phyloP scores from a whole-genome alignment of 2,888 invertebrate genomes.

The Callinectes sapidus region DNA sequence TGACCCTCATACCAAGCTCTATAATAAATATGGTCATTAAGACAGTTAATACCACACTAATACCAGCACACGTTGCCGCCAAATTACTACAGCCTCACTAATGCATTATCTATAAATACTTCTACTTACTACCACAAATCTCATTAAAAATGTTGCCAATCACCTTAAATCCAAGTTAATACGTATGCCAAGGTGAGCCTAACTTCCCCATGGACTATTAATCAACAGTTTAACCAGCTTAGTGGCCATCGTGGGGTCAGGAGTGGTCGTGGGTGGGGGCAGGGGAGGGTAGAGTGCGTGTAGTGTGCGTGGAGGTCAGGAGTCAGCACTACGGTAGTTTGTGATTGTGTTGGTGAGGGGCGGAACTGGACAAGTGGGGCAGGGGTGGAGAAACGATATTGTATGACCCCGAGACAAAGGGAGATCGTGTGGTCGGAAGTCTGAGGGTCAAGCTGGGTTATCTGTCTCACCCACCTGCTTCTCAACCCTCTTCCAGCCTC shows the following conservation, averaged over 20 bases:
- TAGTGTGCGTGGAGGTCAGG: background rate
- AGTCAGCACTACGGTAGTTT: background rate
- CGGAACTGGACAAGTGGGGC: background rate
- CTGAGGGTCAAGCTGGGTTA: background rate
- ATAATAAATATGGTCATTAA: conserved; percentile 6
- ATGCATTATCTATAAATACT: conserved; percentile 12
- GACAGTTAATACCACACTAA: conserved; percentile 4
- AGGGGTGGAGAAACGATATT: background rate
- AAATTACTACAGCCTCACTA: conserved; percentile 2
- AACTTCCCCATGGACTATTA: background rate
- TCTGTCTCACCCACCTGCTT: conserved; percentile 1
- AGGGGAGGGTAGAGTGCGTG: background rate
- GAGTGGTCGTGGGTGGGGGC: background rate
- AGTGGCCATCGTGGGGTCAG: background rate
- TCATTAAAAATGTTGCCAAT: conserved; percentile 8
- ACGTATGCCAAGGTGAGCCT: background rate
- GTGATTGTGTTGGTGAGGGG: conserved; percentile 16
- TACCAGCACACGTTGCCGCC: background rate
- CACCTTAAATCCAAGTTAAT: background rate
- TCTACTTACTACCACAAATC: conserved; percentile 5
- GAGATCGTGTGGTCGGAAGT: conserved; percentile 11
- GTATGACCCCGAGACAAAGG: background rate
- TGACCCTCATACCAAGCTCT: background rate
- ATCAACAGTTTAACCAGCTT: conserved; percentile 20
- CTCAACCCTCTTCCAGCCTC: background rate